Evolutionary conservation across 2,888 invertebrate genomes (phyloP).

Genomic region (Adineta ricciae): DNA sequence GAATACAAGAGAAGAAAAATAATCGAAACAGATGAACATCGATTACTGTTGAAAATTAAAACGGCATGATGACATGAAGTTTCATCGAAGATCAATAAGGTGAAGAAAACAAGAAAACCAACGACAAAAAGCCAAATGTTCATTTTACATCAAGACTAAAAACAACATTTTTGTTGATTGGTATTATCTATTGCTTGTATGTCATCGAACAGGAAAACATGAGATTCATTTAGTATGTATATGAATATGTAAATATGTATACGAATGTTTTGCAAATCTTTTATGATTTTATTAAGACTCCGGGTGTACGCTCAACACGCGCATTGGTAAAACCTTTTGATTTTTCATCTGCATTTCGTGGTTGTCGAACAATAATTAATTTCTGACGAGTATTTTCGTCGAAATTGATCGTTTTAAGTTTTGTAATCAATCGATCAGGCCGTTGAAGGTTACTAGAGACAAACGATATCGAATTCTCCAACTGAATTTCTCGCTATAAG

Average conservation of each 20-base stretch:
- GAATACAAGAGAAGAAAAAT: background rate
- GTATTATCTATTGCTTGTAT: background rate
- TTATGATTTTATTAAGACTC: slow-evolving; percentile 11
- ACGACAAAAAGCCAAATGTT: background rate
- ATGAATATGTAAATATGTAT: background rate
- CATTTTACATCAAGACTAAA: background rate
- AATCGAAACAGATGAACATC: background rate
- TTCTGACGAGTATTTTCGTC: slow-evolving; percentile 29
- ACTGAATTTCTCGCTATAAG: no score
- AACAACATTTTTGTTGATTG: background rate
- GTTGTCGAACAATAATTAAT: slow-evolving; percentile 25
- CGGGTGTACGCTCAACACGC: slow-evolving; percentile 24
- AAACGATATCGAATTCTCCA: no score
- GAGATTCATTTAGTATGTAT: background rate
- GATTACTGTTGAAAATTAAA: background rate
- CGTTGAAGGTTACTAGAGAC: background rate
- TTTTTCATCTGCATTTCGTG: slow-evolving; percentile 32
- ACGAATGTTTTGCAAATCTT: background rate
- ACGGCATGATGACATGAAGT: background rate
- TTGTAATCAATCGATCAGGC: slow-evolving; percentile 30
- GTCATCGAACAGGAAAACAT: background rate
- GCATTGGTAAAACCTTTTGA: slow-evolving; percentile 28
- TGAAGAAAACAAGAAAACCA: background rate
- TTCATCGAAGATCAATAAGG: background rate
- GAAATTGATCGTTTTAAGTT: slow-evolving; percentile 29